A percentile compares a stretch with the other conserved stretches of the same genome.
These are phyloP conservation scores for Perizoma affinitatum DNA, from an alignment of 2,888 invertebrate species.

Conservation along the genomic window DNA sequence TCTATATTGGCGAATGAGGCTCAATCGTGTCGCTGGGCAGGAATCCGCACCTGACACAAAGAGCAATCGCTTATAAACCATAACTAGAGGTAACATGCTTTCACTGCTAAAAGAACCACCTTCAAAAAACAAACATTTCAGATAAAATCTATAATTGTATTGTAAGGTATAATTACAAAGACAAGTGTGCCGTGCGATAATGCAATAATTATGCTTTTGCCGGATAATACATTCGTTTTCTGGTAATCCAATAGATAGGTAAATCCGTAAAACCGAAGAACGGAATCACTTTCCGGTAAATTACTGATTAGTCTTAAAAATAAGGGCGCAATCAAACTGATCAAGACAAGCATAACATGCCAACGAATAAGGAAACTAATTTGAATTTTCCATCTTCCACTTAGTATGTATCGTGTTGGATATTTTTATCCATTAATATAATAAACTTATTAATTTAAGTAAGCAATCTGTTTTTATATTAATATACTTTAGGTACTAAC, in stretches of 20 bases:
- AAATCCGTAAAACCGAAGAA: background rate
- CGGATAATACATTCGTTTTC: constrained; percentile 1
- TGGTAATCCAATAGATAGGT: constrained; percentile 6
- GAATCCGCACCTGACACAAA: constrained; percentile 81
- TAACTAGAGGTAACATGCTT: constrained; percentile 13
- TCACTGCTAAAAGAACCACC: background rate
- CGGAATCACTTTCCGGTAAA: too few relatives aligned
- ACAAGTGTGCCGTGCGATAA: constrained; percentile 20
- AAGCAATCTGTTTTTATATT: too few relatives aligned
- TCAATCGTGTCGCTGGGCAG: constrained; percentile 81
- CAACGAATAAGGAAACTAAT: too few relatives aligned
- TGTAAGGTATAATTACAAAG: constrained; percentile 4
- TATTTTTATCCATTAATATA: too few relatives aligned
- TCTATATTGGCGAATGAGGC: constrained; percentile 81
- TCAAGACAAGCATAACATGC: too few relatives aligned
- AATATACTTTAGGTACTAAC: too few relatives aligned
- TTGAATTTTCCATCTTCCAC: too few relatives aligned
- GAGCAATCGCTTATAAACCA: constrained; percentile 50
- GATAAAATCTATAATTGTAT: constrained; percentile 3
- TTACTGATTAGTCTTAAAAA: too few relatives aligned
- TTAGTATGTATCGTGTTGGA: too few relatives aligned
- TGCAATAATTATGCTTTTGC: background rate
- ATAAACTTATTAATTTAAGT: too few relatives aligned
- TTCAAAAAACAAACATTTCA: constrained; percentile 10
- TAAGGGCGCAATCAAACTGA: too few relatives aligned